Percentiles rank a stretch among this genome's conserved stretches.
Evolutionary conservation across 2,113 vertebrate species (phyloP).

Genomic region (Cepphus grylle): DNA sequence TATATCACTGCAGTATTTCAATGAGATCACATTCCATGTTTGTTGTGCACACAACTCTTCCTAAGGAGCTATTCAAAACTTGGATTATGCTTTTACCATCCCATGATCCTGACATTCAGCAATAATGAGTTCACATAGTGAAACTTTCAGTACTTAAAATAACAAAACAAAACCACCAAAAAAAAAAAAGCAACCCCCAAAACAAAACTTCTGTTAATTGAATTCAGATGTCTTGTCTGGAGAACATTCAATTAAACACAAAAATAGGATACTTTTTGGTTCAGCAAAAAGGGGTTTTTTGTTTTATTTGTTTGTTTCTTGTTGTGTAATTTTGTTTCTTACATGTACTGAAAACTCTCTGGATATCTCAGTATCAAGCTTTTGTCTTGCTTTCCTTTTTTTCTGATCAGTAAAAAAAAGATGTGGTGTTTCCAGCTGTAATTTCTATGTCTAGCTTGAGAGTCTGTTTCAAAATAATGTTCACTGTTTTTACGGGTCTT

Average conservation of each 20-base stretch:
- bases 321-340: background rate
- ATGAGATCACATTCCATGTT: background rate
- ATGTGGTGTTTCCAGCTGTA: background rate
- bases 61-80: background rate
- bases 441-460: background rate
- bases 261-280: background rate
- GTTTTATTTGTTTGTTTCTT: background rate
- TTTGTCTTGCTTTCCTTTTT: background rate
- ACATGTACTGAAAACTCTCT: background rate
- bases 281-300: background rate
- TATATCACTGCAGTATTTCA: background rate
- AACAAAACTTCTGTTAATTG: conserved; percentile 12
- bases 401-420: background rate
- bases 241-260: background rate
- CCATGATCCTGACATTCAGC: background rate
- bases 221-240: conserved; percentile 35
- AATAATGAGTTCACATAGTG: background rate
- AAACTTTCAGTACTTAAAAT: conserved; percentile 23
- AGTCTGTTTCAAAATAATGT: background rate
- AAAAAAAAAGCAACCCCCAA: background rate
- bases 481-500: background rate
- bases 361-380: background rate
- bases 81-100: background rate
- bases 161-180: conserved; percentile 16
- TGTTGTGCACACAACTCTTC: background rate